Conservation (phyloP, 2,113 vertebrate genomes). For the Benthochromis sp. region DNA sequence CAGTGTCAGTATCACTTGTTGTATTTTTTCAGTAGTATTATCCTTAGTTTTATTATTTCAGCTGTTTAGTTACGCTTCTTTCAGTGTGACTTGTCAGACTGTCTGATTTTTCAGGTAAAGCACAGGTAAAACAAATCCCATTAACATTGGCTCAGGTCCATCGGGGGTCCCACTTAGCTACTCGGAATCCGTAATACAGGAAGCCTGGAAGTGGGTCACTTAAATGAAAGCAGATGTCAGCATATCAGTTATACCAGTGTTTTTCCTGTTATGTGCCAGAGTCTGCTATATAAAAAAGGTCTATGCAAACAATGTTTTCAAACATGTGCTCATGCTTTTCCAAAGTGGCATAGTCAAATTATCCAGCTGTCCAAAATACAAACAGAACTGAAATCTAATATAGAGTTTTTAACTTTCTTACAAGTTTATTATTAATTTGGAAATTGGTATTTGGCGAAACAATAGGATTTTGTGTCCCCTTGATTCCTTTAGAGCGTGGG, state of each 20-base stretch:
- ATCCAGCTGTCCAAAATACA: not conserved
- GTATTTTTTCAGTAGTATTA: not conserved
- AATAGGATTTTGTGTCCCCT: not conserved
- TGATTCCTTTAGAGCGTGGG: not conserved
- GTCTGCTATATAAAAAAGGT: not conserved
- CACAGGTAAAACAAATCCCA: not conserved
- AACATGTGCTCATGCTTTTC: not conserved
- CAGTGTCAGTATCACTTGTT: not conserved
- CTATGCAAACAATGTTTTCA: not conserved
- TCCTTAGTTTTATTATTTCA: not conserved
- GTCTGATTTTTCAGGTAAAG: not conserved
- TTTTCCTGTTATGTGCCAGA: not conserved
- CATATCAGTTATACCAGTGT: not conserved
- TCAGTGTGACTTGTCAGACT: not conserved
- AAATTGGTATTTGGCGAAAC: not conserved
- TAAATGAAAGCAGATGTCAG: not conserved
- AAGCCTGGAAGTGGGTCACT: not conserved
- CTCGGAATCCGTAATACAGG: fast-evolving
- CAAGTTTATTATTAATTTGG: not conserved
- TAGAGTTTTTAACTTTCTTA: not conserved
- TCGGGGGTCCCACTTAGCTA: not conserved
- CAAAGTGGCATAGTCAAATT: not conserved
- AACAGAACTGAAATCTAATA: not conserved
- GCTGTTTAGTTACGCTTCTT: not conserved
- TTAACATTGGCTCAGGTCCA: not conserved